Evolutionary conservation across 2,888 invertebrate genomes (phyloP).

Genomic region (Drosophila demipolita): DNA sequence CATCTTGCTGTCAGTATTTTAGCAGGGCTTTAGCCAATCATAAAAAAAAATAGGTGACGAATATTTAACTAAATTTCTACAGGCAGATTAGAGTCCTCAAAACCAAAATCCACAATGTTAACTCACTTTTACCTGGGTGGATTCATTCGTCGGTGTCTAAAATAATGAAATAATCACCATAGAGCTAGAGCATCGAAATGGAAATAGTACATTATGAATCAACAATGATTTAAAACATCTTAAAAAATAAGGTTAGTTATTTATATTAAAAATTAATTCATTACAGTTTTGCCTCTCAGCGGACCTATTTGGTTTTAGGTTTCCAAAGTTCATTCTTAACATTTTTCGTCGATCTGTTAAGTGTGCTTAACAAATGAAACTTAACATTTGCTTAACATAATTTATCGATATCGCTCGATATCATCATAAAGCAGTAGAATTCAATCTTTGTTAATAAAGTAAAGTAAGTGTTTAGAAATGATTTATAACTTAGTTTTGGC

Average conservation of each 20-base stretch:
- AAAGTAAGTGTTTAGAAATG: neutral
- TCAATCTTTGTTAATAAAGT: neutral
- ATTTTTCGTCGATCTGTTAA: too few relatives aligned
- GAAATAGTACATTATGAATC: neutral
- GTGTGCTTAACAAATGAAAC: neutral
- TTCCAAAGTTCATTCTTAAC: too few relatives aligned
- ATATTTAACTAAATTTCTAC: too few relatives aligned
- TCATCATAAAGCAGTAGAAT: neutral
- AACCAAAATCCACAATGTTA: neutral
- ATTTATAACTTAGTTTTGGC: neutral
- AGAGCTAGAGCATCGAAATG: too few relatives aligned
- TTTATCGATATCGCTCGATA: neutral
- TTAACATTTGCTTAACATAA: neutral
- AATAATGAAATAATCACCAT: neutral
- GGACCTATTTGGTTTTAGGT: too few relatives aligned
- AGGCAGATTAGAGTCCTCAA: too few relatives aligned
- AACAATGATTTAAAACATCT: too few relatives aligned
- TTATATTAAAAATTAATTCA: too few relatives aligned
- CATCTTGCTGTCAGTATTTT: neutral
- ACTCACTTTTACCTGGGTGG: neutral
- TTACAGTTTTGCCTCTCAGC: too few relatives aligned
- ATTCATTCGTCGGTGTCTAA: neutral
- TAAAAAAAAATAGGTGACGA: too few relatives aligned
- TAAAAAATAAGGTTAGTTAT: too few relatives aligned
- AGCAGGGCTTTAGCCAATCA: too few relatives aligned